Base-by-base conservation (phyloP, 2,888 invertebrate genomes). In the Patella ulyssiponensis region DNA sequence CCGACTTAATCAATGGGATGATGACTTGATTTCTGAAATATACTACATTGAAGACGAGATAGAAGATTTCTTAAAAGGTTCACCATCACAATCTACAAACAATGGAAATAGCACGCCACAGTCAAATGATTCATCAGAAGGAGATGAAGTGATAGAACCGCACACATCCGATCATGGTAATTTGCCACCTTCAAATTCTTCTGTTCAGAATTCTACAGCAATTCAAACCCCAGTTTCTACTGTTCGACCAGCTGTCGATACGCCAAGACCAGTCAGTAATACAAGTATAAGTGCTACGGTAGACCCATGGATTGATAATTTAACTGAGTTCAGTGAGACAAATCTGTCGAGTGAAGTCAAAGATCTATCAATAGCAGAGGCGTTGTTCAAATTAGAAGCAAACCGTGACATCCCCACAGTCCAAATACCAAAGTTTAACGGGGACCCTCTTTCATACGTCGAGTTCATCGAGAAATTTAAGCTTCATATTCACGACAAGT, bases 391-490 rank as follows among this genome's bases (percentile, higher is more conserved):
- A 58, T 52, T 75, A 20, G 75, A 75, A 52, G 75, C 75, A 2
- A 75, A 53, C 20, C 64, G 70, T 69, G 75, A 70, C 27, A 69
- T 75, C 44, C 75, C 75, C 1, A n/a, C 70, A 52, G 17, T 74
- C 56, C 9, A 75, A 58, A 17, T 69, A 7, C 9, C 54, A 11
- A 75, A 51, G 53, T 75, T 69, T 33, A 52, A 75, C 27, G 75
- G 58, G 17, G 58, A 58, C 20, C 58, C 58, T 14, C 44, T 74
- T 15, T 51, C 20, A 52, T 78, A 75, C 44, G 73, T 78, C 12
- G 73, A 78, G 53, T 78, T 78, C 27, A 44, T 78, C 14, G 78
- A 78, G 20, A 20, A 64, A 5, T 78, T 76, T 17, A 78, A 75
- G 69, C 69, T 76, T 53, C 75, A 78, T 15, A 78, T 78, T 15